A percentile compares a stretch with the other conserved stretches of the same genome.
phyloP scores from a whole-genome alignment of 2,797 vertebrate genomes.

The Myotis findleyi region DNA sequence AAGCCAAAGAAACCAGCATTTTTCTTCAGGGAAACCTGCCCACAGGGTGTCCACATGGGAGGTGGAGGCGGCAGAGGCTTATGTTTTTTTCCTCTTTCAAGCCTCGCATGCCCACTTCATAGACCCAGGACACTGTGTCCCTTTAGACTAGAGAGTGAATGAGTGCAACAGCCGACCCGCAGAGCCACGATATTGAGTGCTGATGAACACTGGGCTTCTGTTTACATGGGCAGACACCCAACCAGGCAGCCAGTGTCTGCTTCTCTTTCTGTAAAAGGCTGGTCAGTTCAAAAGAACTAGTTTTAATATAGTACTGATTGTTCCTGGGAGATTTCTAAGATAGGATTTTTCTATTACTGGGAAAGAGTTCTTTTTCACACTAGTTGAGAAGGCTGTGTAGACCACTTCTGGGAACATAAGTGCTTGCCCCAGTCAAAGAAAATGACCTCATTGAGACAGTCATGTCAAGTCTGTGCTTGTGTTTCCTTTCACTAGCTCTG shows the following conservation, averaged over 20 bases:
- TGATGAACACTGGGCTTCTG: neutral
- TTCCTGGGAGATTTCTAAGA: neutral
- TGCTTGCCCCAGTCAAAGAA: neutral
- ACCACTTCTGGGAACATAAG: neutral
- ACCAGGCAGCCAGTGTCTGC: neutral
- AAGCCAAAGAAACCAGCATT: neutral
- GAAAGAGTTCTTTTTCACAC: neutral
- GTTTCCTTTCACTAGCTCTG: neutral
- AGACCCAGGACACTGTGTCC: neutral
- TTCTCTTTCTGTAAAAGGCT: neutral
- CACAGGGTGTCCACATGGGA: neutral
- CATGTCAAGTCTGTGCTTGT: neutral
- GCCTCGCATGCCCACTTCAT: neutral
- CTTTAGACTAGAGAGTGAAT: neutral
- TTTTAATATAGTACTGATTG: neutral
- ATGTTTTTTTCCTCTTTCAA: conserved; percentile 5
- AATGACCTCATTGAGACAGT: neutral
- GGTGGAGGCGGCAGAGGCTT: neutral
- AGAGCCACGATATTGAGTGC: neutral
- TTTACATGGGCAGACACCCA: neutral
- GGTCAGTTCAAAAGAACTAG: neutral
- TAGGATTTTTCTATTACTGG: neutral
- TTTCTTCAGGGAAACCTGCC: neutral
- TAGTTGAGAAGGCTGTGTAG: neutral
- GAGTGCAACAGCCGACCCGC: neutral